Evolutionary conservation across 2,797 vertebrate genomes (phyloP).

Genomic region (Trichosurus vulpecula): DNA sequence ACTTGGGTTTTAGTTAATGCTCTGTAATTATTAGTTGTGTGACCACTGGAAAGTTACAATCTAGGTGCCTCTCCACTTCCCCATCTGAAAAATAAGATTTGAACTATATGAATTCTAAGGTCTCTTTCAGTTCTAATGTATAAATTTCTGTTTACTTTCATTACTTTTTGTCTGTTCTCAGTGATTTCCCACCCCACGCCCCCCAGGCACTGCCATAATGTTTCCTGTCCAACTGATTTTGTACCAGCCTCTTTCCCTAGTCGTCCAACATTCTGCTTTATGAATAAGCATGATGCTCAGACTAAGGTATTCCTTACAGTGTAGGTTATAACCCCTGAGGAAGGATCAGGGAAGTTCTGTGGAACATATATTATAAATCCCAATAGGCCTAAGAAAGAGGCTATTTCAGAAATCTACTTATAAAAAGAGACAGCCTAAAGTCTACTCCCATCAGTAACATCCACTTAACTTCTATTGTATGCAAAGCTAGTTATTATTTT

Average conservation of each 20-base stretch:
- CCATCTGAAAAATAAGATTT: slow-evolving; percentile 30
- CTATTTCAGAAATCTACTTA: not conserved
- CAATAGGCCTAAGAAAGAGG: not conserved
- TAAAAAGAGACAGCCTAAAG: not conserved
- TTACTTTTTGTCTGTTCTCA: not conserved
- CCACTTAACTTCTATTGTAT: not conserved
- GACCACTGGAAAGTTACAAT: slow-evolving; percentile 11
- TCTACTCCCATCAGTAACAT: not conserved
- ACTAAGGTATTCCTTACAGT: not conserved
- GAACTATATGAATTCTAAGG: not conserved
- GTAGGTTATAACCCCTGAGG: not conserved
- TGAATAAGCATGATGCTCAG: not conserved
- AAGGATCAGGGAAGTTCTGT: not conserved
- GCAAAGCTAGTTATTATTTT: slow-evolving; percentile 1
- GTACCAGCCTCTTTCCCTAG: not conserved
- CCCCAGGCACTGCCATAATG: not conserved
- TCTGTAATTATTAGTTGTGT: slow-evolving; percentile 14
- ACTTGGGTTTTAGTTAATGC: slow-evolving; percentile 9
- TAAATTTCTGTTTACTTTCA: slow-evolving; percentile 19
- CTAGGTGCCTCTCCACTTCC: not conserved
- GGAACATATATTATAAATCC: not conserved
- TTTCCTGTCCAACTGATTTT: not conserved
- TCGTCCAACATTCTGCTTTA: not conserved
- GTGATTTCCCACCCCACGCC: not conserved
- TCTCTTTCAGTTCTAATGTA: not conserved